Conservation (phyloP, 2,113 vertebrate genomes). For the Baryphthengus martii region DNA sequence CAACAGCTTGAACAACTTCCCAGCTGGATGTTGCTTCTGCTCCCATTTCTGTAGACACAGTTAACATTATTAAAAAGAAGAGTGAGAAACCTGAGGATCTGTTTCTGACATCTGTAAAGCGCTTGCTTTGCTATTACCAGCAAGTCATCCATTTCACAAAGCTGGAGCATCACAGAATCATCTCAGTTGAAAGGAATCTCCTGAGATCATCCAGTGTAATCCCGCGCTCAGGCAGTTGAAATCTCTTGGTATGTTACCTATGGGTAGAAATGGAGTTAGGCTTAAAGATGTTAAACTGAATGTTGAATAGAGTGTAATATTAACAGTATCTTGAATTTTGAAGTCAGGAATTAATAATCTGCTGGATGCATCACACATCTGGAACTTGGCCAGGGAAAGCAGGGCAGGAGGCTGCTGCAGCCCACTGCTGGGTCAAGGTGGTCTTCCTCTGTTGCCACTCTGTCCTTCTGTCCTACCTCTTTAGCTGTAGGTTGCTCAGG, state of each 20-base stretch:
- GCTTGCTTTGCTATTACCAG: background rate
- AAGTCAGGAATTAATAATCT: background rate
- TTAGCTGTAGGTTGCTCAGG: background rate
- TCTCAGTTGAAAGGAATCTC: background rate
- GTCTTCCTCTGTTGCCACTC: background rate
- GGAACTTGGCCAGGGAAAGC: rapidly evolving
- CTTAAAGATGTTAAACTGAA: background rate
- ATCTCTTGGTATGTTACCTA: background rate
- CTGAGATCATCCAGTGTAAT: background rate
- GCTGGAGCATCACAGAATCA: background rate
- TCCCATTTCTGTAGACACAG: background rate
- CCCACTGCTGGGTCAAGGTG: background rate
- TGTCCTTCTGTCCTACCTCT: background rate
- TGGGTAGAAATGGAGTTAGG: background rate
- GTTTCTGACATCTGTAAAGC: background rate
- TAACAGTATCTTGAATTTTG: background rate
- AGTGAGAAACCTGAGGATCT: background rate
- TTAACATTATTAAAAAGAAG: background rate
- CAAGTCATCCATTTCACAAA: background rate
- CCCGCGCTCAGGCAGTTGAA: background rate
- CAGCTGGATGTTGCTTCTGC: background rate
- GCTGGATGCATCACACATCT: background rate
- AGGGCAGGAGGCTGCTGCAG: background rate
- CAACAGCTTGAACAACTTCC: background rate
- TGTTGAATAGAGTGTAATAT: background rate